Evolutionary conservation across 2,888 invertebrate genomes (phyloP).

Genomic region (Panzeria rudis): DNA sequence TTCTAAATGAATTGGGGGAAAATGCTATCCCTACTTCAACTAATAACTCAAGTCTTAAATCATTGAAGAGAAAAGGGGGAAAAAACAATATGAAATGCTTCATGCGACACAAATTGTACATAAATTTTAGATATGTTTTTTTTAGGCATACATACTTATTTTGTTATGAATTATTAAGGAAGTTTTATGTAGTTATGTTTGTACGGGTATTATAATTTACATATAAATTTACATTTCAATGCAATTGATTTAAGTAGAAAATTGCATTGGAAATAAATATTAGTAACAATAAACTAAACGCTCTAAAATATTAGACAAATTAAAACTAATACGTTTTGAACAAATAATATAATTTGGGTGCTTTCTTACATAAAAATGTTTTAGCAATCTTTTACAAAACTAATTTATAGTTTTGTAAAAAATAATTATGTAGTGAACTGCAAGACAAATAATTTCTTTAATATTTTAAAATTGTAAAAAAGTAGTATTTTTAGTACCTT

Average conservation of each 20-base stretch:
- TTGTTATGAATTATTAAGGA: constrained; percentile 52
- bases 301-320: not conserved
- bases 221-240: constrained; percentile 28
- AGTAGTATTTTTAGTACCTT: too few relatives aligned
- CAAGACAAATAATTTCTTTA: too few relatives aligned
- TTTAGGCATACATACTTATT: not conserved
- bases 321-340: not conserved
- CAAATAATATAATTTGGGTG: not conserved
- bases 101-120: constrained; percentile 58
- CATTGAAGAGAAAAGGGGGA: constrained; percentile 6
- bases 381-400: too few relatives aligned
- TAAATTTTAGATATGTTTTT: constrained; percentile 44
- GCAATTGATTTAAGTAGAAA: constrained; percentile 19
- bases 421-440: too few relatives aligned
- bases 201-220: not conserved
- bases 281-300: not conserved
- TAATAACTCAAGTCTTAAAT: constrained; percentile 5
- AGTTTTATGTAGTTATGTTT: constrained; percentile 20
- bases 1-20: constrained; percentile 7
- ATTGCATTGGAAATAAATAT: constrained; percentile 22
- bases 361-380: too few relatives aligned
- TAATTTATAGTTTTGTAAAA: too few relatives aligned
- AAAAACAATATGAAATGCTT: constrained; percentile 48
- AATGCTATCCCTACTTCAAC: not conserved
- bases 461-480: too few relatives aligned